Evolutionary conservation across 30 jellyfish, hydroid and myxozoan genomes (phyloP), one percentile per base, ranked within the genome.

Genomic region (Pelagia noctiluca): DNA sequence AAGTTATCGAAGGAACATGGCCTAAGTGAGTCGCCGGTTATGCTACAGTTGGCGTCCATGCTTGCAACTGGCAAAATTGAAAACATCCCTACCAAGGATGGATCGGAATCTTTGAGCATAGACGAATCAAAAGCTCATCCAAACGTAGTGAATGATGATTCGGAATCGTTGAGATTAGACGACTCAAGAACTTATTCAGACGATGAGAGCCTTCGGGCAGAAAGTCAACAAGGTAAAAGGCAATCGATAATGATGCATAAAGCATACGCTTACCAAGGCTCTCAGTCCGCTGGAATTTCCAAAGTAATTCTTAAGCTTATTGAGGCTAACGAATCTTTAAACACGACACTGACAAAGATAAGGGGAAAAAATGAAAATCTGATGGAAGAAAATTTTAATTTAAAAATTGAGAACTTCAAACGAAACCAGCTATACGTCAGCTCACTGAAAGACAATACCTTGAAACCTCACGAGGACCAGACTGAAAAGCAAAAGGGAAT

Each of bases 31-130:
- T 42, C 57, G 57, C 57, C 57, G 12, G 57, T 42, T 16, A 42
- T 42, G 57, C 57, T 42, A 42, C 57, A 42, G 57, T 42, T 42
- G 57, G 57, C 57, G 57, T 42, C 57, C 57, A 42, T 42, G 57
- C 57, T 42, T 8, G 57, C 57, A 42, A 42, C 57, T 5, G 57
- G 57, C 8, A 42, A 42, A 42, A 42, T 42, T 42, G 57, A 42
- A 42, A 42, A 42, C 57, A 5, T 42, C 12, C 57, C 57, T 42
- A 42, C 57, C 57, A 42, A 42, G 57, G 57, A 42, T 42, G 57
- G 57, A 8, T 42, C 57, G 57, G 57, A 42, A 42, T 42, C 57
- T 42, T 42, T 42, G 57, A 42, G 57, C 8, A 42, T 42, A 42
- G 57, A 42, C 57, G 57, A 42, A 42, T 42, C 57, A 42, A 42